These are phyloP conservation scores for Orycteropus afer DNA, from an alignment of 2,113 vertebrate genomes.

Conservation along the genomic window DNA sequence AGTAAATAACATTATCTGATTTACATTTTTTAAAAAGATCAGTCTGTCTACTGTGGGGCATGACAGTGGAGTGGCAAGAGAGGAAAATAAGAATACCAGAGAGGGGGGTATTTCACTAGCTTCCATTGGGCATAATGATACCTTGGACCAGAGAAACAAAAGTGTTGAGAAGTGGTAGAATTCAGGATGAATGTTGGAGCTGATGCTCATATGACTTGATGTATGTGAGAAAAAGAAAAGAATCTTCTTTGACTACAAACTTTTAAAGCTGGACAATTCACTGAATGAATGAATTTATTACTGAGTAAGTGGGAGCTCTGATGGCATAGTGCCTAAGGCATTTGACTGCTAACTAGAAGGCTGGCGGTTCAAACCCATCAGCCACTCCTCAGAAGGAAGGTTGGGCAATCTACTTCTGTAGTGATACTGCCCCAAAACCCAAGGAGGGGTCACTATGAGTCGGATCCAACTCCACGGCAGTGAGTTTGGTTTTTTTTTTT, in stretches of 20 bases:
- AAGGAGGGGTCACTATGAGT: no score
- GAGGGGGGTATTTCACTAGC: constrained; percentile 55
- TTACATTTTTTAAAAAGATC: background rate
- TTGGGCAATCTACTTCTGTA: no score
- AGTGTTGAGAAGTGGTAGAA: background rate
- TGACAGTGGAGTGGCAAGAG: background rate
- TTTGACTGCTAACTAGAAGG: no score
- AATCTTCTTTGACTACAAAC: background rate
- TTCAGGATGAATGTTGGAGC: constrained; percentile 8
- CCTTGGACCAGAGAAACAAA: background rate
- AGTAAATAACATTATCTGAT: constrained; percentile 46
- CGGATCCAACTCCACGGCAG: no score
- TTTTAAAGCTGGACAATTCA: background rate
- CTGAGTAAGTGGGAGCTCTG: no score
- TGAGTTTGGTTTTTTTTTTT: no score
- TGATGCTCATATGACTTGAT: background rate
- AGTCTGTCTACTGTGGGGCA: background rate
- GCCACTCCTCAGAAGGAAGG: no score
- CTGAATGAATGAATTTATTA: background rate
- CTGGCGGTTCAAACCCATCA: no score
- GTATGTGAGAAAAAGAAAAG: background rate
- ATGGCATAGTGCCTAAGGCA: no score
- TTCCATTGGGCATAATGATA: background rate
- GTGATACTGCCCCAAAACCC: no score
- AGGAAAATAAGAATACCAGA: constrained; percentile 55